Base-by-base conservation (phyloP, 2,888 invertebrate genomes). In the Poecilus cupreus region DNA sequence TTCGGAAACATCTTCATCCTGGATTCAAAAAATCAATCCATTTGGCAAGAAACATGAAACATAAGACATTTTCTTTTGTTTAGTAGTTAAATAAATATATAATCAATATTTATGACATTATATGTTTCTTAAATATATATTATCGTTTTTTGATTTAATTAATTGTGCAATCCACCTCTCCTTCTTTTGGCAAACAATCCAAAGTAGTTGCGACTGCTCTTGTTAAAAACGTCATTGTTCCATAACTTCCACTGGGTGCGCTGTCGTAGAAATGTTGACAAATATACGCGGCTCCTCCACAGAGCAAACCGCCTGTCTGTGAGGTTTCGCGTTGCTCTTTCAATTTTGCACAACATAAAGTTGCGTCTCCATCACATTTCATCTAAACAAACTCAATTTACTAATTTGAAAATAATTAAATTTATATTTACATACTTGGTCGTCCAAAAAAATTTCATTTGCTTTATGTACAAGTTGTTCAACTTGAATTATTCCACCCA, bases 181-280 rank as follows among this genome's bases (percentile, higher is more conserved):
- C 94, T 83, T 94, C 93, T 85, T 93, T 93, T 6, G 96, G 96
- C 85, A 96, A 90, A 86, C 94, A 93, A 86, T 94, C 94, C 22
- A 96, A 91, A 51, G 94, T 91, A 0, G 92, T 91, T 49, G 96
- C 96, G 1, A 96, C 94, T 2, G 96, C 96, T 84, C 96, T 92
- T 49, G 97, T 95, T 86, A 99, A 92, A 87, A 99, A 99, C 0
- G 98, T 97, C 96, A 99, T 98, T 68, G 98, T 98, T 83, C 99
- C 99, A 89, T 93, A 98, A 86, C 96, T 95, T 82, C 99, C 99
- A 88, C 98, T 98, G 1, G 99, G 99, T 20, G 99, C 99, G 88
- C 96, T 97, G 90, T 99, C 99, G 89, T 98, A 99, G 88, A 99
- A 95, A 89, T 98, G 97, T 89, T 97, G 96, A 89, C 99, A 99